These are phyloP conservation scores for Heliconius melpomene DNA, from an alignment of 1,140 invertebrate species.

Conservation along the genomic window DNA sequence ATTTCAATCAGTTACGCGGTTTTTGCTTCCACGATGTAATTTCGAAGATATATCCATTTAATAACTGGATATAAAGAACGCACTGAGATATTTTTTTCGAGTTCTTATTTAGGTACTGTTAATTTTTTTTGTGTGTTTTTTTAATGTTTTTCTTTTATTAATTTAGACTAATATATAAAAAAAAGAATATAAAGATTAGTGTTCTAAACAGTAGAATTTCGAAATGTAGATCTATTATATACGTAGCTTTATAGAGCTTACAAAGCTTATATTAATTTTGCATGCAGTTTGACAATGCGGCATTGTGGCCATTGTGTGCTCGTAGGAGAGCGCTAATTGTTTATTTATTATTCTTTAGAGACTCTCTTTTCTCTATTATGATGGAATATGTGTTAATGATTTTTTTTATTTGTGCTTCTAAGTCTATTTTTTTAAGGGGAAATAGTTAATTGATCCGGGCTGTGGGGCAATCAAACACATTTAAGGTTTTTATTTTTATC, in stretches of 20 bases:
- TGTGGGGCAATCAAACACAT: too few relatives aligned
- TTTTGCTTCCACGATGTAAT: constrained; percentile 4
- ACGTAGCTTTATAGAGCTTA: constrained; percentile 8
- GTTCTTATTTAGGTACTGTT: too few relatives aligned
- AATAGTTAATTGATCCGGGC: too few relatives aligned
- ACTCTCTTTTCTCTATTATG: too few relatives aligned
- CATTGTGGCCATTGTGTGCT: constrained; percentile 20
- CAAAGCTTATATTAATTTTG: constrained; percentile 22
- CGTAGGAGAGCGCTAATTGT: constrained; percentile 10
- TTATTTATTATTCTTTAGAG: constrained; percentile 15
- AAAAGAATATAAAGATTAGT: too few relatives aligned
- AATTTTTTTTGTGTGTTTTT: too few relatives aligned
- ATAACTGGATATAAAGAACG: neutral
- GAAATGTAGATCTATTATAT: neutral
- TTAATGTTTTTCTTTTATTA: too few relatives aligned
- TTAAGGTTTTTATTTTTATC: too few relatives aligned
- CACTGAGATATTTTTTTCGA: too few relatives aligned
- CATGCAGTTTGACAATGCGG: constrained; percentile 24
- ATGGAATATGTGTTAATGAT: neutral
- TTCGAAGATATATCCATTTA: neutral
- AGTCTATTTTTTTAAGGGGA: neutral
- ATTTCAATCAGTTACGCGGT: constrained; percentile 2
- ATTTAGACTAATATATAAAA: neutral
- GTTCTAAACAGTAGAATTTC: neutral
- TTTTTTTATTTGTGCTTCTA: neutral